Conservation (phyloP, 2,888 invertebrate genomes). For the Acanthosepion esculentum region DNA sequence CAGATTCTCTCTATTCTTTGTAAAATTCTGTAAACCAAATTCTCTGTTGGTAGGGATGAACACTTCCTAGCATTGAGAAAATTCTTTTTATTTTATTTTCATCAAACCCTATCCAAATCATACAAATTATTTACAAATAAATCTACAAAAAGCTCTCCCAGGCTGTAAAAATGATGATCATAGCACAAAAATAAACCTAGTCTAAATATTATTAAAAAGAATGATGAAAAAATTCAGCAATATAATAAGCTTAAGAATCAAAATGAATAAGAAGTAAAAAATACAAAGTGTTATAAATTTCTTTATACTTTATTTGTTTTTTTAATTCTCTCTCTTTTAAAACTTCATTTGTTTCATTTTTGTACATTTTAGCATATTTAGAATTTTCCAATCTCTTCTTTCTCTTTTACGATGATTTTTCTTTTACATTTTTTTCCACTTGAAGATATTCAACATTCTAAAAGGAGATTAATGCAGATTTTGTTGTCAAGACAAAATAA, state of each 20-base stretch:
- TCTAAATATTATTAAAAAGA: not conserved
- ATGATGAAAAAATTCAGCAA: not conserved
- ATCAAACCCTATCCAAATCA: not conserved
- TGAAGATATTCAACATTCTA: slow-evolving; percentile 9
- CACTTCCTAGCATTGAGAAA: not conserved
- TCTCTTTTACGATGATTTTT: too few relatives aligned
- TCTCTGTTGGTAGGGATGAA: not conserved
- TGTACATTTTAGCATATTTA: slow-evolving; percentile 20
- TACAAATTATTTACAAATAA: not conserved
- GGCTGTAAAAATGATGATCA: slow-evolving; percentile 33
- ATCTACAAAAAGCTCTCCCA: not conserved
- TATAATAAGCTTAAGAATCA: slow-evolving; percentile 12
- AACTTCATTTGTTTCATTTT: not conserved
- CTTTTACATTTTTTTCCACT: not conserved
- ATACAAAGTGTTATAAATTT: not conserved
- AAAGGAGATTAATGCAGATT: not conserved
- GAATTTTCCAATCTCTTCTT: not conserved
- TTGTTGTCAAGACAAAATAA: slow-evolving; percentile 22
- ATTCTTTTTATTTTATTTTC: not conserved
- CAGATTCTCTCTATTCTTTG: not conserved
- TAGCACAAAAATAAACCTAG: not conserved
- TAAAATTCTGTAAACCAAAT: not conserved
- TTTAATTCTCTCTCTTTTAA: not conserved
- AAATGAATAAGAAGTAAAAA: not conserved
- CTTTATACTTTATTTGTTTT: not conserved